Evolutionary conservation across 2,888 invertebrate species (phyloP), one percentile per base, ranked within the genome.

Genomic region (Cheilosia soror): DNA sequence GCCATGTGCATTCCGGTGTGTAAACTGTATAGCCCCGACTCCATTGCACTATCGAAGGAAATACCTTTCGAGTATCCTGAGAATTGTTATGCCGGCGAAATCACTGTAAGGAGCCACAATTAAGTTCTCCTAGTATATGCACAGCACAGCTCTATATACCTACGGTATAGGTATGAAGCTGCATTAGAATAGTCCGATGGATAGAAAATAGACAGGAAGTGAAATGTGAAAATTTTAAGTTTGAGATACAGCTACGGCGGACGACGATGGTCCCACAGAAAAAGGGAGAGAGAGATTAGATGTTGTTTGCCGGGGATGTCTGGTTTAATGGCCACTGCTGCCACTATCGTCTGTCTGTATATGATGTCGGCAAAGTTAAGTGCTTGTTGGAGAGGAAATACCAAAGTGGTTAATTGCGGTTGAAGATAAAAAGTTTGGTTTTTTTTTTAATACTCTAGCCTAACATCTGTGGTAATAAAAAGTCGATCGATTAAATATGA

Each of bases 381-480:
- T 84, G 84, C 84, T 84, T 75, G 84, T 66, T 75, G 55, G 71
- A 71, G 84, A 84, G 84, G 75, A 84, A 71, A 79, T 65, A 60
- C 75, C 79, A 75, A 76, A 79, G 84, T 84, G 84, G 84, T 84
- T 84, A 84, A 84, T 84, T 84, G 75, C 71, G 65, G 71, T 33
- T 58, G 31, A 33, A 60, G 73, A 75, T 84, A 53, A 65, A 66
- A 55, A 37, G 31, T 69, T 69, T 2, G 11, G 29, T 62, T 47
- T 63, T 40, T 60, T 58, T 40, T 40, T 47, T 13, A 2, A 7
- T 53, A 29, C 40, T 55, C 29, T 44, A 62, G 47, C 63, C 29
- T 37, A 42, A 51, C 58, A 65, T 60, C 49, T 55, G 47, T 55
- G 51, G 31, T 73, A 47, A 29, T 44, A 68, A 69, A 63, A 63